Base-by-base conservation (phyloP, 2,888 invertebrate genomes). In the Pelosia muscerda region DNA sequence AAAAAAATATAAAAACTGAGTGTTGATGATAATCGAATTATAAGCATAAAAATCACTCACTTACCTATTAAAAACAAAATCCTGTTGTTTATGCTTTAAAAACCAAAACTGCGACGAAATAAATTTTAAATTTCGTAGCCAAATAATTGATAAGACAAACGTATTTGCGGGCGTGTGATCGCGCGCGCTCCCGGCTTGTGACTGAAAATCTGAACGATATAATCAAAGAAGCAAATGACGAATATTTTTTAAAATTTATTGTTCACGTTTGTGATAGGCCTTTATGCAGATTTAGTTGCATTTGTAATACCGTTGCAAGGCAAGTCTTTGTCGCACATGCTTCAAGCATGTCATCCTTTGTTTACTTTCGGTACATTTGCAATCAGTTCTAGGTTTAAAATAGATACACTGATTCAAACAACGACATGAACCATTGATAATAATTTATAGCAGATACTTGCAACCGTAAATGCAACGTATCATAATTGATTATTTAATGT, bases 191-290 rank as follows among this genome's bases (percentile, higher is more conserved):
- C 79, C 84, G 84, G 84, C 77, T 75, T 86, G 85, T 78, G 84
- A 90, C 90, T 90, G 89, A 89, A 88, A 85, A 85, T 86, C 74
- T 87, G 90, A 90, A 90, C 88, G 85, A 85, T 86, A 88, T 89
- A 90, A 87, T 82, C 72, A 79, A 83, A 84, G 83, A 89, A 89
- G 88, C 85, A 82, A 71, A 72, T 82, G 81, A 86, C 85, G 84
- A 80, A 82, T 85, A 81, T 82, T 76, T 72, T 65, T 55, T 58
- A 53, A 70, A 31, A 66, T 73, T 62, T 3, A 65, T 63, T 66
- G 60, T 68, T 28, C 65, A 66, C 25, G 31, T 49, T 57, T 62
- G 23, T 53, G n/a, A 26, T n/a, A 28, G 13, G 19, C 31, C 57
- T 66, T 62, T 56, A 34, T 65, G 31, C 25, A 31, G 60, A 59